Evolutionary conservation across 1,140 invertebrate species (phyloP).

Genomic region (Conus ventricosus): DNA sequence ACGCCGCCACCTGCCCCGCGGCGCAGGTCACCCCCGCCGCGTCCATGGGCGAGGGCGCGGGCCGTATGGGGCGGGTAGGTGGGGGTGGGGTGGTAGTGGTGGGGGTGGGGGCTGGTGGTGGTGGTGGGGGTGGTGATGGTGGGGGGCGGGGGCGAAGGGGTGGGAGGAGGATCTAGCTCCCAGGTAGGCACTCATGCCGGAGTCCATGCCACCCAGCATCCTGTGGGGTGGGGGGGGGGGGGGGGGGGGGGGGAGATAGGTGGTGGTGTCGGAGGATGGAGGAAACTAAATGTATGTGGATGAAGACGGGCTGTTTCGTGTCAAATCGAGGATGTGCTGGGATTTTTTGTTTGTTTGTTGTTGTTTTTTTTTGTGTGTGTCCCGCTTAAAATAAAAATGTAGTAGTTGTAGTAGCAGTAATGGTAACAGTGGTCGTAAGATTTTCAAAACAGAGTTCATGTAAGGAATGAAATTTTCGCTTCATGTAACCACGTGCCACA

Average conservation of each 20-base stretch:
- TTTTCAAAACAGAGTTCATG: too few species aligned
- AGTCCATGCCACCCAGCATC: constrained; percentile 31
- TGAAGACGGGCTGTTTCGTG: too few species aligned
- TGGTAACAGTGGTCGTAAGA: too few species aligned
- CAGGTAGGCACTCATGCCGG: constrained; percentile 35
- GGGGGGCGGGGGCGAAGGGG: neutral
- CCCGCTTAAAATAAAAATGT: too few species aligned
- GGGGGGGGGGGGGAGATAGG: neutral
- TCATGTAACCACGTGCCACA: too few species aligned
- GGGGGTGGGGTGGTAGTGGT: neutral
- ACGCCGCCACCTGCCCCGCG: neutral
- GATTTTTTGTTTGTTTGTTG: too few species aligned
- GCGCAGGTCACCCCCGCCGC: neutral
- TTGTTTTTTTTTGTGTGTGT: too few species aligned
- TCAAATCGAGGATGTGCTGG: too few species aligned
- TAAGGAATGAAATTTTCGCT: too few species aligned
- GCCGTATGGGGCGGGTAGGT: neutral
- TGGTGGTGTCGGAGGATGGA: too few species aligned
- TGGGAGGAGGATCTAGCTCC: neutral
- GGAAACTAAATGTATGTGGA: too few species aligned
- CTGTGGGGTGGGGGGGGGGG: neutral
- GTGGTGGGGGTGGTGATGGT: constrained; percentile 23
- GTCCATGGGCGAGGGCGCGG: neutral
- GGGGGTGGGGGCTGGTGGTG: neutral
- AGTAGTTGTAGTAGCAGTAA: too few species aligned